Conservation (phyloP, 2,888 invertebrate species). For the Rhorus exstirpatorius region DNA sequence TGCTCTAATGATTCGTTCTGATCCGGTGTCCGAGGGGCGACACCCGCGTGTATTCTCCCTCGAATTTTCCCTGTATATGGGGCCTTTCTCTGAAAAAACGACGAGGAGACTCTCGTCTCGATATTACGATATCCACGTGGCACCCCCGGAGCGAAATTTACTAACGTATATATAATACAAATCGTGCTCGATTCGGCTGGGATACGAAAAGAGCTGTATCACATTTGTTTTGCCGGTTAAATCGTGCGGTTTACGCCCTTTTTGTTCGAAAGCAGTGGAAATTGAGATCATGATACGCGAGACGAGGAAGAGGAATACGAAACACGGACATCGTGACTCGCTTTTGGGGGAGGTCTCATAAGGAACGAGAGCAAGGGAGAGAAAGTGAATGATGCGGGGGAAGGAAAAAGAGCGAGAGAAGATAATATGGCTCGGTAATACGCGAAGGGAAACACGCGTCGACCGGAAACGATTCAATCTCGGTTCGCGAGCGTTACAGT, state of each 20-base stretch:
- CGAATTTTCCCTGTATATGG: slow-evolving; percentile 52
- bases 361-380: slow-evolving; percentile 38
- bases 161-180: not conserved
- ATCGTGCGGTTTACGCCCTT: slow-evolving; percentile 12
- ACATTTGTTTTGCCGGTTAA: not conserved
- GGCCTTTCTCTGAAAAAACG: slow-evolving; percentile 46
- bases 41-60: slow-evolving; percentile 52
- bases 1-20: slow-evolving; percentile 84
- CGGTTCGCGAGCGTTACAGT: slow-evolving; percentile 70
- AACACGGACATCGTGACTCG: slow-evolving; percentile 57
- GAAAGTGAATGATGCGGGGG: slow-evolving; percentile 45
- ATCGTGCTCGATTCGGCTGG: too few relatives aligned
- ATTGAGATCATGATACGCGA: slow-evolving; percentile 33
- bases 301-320: slow-evolving; percentile 37
- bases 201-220: not conserved
- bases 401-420: slow-evolving; percentile 3
- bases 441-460: slow-evolving; percentile 81
- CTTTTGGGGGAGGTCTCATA: slow-evolving; percentile 51
- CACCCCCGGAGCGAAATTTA: slow-evolving; percentile 35
- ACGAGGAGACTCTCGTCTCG: slow-evolving; percentile 26
- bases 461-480: slow-evolving; percentile 85
- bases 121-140: slow-evolving; percentile 59
- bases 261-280: not conserved
- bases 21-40: slow-evolving; percentile 79
- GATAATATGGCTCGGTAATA: slow-evolving; percentile 83